Conservation (phyloP, 2,888 invertebrate genomes). For the Xestia ashworthii region DNA sequence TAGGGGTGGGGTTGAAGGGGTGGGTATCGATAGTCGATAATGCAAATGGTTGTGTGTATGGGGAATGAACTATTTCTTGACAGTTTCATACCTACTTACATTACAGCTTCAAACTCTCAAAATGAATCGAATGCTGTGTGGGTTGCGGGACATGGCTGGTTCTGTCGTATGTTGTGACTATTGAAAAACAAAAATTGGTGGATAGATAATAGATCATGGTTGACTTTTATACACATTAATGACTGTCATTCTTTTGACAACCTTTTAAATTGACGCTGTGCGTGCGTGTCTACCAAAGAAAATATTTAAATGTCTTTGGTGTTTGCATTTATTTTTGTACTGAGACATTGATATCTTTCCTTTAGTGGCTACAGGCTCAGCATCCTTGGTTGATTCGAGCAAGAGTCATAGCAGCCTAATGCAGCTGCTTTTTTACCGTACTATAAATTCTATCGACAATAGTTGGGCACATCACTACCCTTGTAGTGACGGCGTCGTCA, state of each 20-base stretch:
- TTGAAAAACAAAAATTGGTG: neutral
- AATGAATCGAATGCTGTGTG: neutral
- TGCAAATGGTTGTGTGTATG: neutral
- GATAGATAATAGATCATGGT: neutral
- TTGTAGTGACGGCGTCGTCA: conserved; percentile 38
- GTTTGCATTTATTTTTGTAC: too few relatives aligned
- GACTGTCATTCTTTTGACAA: neutral
- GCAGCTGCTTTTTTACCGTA: neutral
- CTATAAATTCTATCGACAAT: conserved; percentile 17
- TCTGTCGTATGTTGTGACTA: neutral
- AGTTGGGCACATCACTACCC: conserved; percentile 25
- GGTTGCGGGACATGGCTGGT: neutral
- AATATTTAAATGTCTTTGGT: too few relatives aligned
- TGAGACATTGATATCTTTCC: too few relatives aligned
- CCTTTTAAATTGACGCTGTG: neutral
- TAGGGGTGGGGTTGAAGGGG: conserved; percentile 25
- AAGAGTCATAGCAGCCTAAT: too few relatives aligned
- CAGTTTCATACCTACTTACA: neutral
- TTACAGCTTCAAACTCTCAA: neutral
- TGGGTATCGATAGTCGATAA: neutral
- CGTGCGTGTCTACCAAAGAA: too few relatives aligned
- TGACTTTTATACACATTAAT: neutral
- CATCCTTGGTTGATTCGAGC: neutral
- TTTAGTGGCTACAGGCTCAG: neutral
- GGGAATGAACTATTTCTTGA: neutral